Percentiles rank a stretch among this genome's conserved stretches.
phyloP scores from a whole-genome alignment of 2,888 invertebrate species.

The Mycalesis mineus region DNA sequence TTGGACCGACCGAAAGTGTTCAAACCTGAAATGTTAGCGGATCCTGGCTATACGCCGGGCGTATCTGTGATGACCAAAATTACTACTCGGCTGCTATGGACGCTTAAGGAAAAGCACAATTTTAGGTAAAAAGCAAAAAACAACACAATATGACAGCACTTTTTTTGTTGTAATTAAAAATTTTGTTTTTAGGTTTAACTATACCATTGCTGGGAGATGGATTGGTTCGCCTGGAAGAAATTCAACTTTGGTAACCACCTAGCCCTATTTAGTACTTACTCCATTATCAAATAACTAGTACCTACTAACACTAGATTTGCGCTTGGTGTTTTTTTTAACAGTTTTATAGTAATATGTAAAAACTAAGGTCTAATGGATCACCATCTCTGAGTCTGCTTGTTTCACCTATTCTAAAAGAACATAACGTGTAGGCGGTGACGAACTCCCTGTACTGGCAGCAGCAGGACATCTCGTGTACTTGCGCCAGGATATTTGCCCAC shows the following conservation, averaged over 20 bases:
- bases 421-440: conserved; percentile 50
- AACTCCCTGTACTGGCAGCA: conserved; percentile 61
- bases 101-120: conserved; percentile 55
- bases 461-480: conserved; percentile 62
- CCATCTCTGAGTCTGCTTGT: too few species aligned
- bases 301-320: too few species aligned
- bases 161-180: background rate
- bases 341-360: too few species aligned
- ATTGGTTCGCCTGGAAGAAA: conserved; percentile 59
- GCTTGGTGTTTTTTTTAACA: too few species aligned
- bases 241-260: conserved; percentile 60
- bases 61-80: conserved; percentile 64
- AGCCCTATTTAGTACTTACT: background rate
- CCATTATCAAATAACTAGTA: too few species aligned
- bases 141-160: too few species aligned
- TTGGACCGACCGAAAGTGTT: conserved; percentile 46
- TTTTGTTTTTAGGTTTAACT: conserved; percentile 52
- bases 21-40: conserved; percentile 47
- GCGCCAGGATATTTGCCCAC: conserved; percentile 53
- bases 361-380: too few species aligned
- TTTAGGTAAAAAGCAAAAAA: conserved; percentile 45
- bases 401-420: background rate
- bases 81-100: conserved; percentile 48
- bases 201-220: conserved; percentile 62
- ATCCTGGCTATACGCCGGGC: conserved; percentile 47